Evolutionary conservation across 2,797 vertebrate species (phyloP).

Genomic region (Sarcophilus harrisii): DNA sequence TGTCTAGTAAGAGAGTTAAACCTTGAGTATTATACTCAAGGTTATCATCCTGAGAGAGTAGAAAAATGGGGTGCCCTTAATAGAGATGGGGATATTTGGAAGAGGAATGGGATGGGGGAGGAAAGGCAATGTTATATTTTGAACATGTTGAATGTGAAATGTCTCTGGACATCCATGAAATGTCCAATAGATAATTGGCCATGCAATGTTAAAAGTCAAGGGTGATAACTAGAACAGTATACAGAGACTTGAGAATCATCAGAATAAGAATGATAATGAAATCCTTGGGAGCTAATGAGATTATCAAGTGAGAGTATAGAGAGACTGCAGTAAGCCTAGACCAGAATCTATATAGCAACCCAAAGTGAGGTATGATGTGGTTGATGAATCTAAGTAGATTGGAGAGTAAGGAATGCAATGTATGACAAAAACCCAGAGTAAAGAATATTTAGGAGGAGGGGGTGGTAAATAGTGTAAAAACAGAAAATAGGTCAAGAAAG

Average conservation of each 20-base stretch:
- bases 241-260: not conserved
- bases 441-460: not conserved
- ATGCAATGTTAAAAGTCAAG: not conserved
- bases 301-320: not conserved
- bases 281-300: not conserved
- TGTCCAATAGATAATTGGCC: not conserved
- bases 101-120: not conserved
- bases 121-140: not conserved
- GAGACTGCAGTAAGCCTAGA: not conserved
- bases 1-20: not conserved
- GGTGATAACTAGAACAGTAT: not conserved
- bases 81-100: not conserved
- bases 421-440: not conserved
- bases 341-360: not conserved
- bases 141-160: not conserved
- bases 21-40: not conserved
- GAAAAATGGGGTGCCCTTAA: not conserved
- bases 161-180: not conserved
- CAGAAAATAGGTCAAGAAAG: not conserved
- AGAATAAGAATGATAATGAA: not conserved
- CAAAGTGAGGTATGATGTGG: not conserved
- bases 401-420: not conserved
- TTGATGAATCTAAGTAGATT: not conserved
- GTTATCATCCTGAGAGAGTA: not conserved
- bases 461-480: not conserved